Evolutionary conservation across 2,888 invertebrate genomes (phyloP).

Genomic region (Listrodromus nycthemerus): DNA sequence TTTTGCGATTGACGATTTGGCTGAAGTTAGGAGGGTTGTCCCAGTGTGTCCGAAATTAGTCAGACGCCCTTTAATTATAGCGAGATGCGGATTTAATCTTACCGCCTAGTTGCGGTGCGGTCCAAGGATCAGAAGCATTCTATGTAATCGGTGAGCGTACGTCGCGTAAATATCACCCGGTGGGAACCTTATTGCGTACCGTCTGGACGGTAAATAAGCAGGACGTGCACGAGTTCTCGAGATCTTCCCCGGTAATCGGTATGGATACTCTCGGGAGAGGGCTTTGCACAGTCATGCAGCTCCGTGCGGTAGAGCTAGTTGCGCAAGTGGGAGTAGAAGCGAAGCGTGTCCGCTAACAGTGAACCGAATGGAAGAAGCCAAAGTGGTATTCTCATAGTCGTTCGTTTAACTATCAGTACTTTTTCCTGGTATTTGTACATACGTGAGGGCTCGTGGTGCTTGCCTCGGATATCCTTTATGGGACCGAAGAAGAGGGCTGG

Average conservation of each 20-base stretch:
- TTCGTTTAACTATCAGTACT: constrained; percentile 50
- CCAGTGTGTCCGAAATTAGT: background rate
- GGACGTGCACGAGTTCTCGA: constrained; percentile 25
- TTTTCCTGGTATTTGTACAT: constrained; percentile 23
- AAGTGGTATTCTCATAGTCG: constrained; percentile 50
- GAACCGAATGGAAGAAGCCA: constrained; percentile 38
- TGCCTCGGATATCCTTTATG: constrained; percentile 21
- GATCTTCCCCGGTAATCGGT: constrained; percentile 27
- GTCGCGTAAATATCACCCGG: constrained; percentile 50
- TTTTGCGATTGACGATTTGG: background rate
- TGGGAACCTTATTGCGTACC: constrained; percentile 43
- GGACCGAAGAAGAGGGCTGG: background rate
- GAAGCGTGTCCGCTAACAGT: constrained; percentile 11
- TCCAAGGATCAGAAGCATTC: constrained; percentile 21
- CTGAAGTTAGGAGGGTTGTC: too few relatives aligned
- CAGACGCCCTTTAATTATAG: background rate
- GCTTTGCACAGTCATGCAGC: background rate
- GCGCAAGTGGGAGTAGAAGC: background rate
- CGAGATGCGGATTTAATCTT: constrained; percentile 1
- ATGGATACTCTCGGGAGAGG: constrained; percentile 6
- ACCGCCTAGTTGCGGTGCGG: background rate
- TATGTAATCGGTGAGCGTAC: constrained; percentile 23
- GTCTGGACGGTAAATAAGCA: constrained; percentile 43
- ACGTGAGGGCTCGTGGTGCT: constrained; percentile 38
- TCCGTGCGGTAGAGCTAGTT: background rate